Percentiles rank a stretch among this genome's conserved stretches.
These are phyloP conservation scores for Coilia nasus DNA, from an alignment of 2,797 vertebrate species.

Conservation along the genomic window DNA sequence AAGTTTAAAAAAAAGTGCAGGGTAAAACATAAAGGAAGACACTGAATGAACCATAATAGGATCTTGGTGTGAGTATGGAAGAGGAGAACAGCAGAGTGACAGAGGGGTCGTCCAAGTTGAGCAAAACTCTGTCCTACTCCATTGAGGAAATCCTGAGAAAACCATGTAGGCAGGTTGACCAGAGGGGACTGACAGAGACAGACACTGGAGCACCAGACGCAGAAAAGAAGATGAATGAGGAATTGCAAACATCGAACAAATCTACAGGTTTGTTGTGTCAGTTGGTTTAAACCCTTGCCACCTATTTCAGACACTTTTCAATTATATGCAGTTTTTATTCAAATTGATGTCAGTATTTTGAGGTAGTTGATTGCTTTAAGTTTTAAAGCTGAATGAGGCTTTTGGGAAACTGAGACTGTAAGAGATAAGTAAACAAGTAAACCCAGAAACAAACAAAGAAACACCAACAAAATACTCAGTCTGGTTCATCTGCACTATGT, in stretches of 20 bases:
- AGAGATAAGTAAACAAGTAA: not conserved
- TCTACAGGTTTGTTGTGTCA: conserved; percentile 41
- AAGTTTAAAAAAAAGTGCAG: not conserved
- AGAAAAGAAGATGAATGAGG: not conserved
- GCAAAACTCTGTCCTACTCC: conserved; percentile 49
- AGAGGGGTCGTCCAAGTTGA: not conserved
- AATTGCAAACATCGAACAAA: conserved; percentile 1
- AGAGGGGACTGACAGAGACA: not conserved
- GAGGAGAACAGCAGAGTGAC: not conserved
- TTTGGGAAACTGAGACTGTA: not conserved
- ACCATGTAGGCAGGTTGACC: conserved; percentile 10
- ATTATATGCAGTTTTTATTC: not conserved
- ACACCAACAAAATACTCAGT: not conserved
- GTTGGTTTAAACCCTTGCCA: not conserved
- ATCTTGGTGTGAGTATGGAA: not conserved
- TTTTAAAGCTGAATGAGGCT: not conserved
- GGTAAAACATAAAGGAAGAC: not conserved
- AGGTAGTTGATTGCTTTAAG: not conserved
- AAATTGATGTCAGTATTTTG: not conserved
- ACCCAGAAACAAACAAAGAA: not conserved
- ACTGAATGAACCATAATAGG: conserved; percentile 29
- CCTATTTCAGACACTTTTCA: not conserved
- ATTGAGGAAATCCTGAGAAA: conserved; percentile 56
- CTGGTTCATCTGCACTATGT: not conserved
- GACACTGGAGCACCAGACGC: not conserved